These are phyloP conservation scores for Hydractinia echinata DNA, from an alignment of 30 jellyfish, hydroid and myxozoan genomes.

Conservation along the genomic window DNA sequence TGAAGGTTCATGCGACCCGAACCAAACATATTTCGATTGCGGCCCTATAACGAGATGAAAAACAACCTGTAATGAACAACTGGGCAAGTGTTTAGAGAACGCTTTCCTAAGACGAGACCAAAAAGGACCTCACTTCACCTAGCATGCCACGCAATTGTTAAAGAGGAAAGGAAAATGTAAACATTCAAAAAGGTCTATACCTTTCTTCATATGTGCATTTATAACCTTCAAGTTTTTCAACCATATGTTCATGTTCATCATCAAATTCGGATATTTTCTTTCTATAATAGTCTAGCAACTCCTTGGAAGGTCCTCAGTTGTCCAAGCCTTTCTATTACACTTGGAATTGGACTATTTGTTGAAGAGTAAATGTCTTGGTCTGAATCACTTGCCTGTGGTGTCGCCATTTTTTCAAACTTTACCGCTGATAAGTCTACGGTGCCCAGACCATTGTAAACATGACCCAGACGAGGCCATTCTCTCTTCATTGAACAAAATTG, in stretches of 20 bases:
- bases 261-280: constrained; percentile 80
- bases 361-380: constrained; percentile 12
- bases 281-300: constrained; percentile 75
- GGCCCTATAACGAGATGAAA: too few relatives aligned
- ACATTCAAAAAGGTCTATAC: constrained; percentile 8
- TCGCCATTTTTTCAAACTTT: neutral
- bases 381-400: neutral
- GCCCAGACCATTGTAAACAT: neutral
- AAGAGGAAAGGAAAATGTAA: neutral
- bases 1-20: too few relatives aligned
- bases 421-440: neutral
- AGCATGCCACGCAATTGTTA: too few relatives aligned
- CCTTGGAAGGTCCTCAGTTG: constrained; percentile 86
- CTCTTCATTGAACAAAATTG: neutral
- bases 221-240: constrained; percentile 61
- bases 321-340: constrained; percentile 73
- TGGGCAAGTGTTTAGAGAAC: too few relatives aligned
- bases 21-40: too few relatives aligned
- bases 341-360: constrained; percentile 53
- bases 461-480: neutral
- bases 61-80: too few relatives aligned
- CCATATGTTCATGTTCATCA: constrained; percentile 75
- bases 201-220: constrained; percentile 81
- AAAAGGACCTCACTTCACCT: too few relatives aligned
- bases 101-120: too few relatives aligned